Evolutionary conservation across 2,113 vertebrate species (phyloP).

Genomic region (Aphyosemion australe): DNA sequence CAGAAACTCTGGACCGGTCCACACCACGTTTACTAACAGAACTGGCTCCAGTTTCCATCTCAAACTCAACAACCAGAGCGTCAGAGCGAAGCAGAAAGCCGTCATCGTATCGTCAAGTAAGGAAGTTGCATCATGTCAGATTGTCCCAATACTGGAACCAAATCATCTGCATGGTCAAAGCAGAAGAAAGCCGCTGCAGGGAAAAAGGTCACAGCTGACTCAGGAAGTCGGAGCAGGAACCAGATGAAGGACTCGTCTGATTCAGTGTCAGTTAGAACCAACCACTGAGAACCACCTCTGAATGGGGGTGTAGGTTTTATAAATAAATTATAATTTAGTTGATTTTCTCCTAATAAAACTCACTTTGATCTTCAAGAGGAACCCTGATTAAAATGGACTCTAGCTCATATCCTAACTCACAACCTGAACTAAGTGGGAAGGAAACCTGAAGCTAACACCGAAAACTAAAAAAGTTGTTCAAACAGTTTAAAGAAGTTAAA

Average conservation of each 20-base stretch:
- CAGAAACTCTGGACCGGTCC: neutral
- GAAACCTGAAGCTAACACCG: too few relatives aligned
- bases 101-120: constrained; percentile 19
- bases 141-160: neutral
- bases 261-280: neutral
- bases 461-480: too few relatives aligned
- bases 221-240: neutral
- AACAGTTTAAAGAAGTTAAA: too few relatives aligned
- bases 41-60: neutral
- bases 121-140: constrained; percentile 22
- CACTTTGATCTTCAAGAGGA: too few relatives aligned
- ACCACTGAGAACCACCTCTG: too few relatives aligned
- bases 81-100: neutral
- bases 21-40: neutral
- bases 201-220: constrained; percentile 34
- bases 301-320: too few relatives aligned
- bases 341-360: too few relatives aligned
- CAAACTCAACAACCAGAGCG: neutral
- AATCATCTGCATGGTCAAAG: too few relatives aligned
- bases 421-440: too few relatives aligned
- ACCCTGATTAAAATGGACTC: too few relatives aligned
- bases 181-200: neutral
- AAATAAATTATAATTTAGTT: too few relatives aligned
- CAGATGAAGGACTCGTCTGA: neutral
- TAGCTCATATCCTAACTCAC: too few relatives aligned